A percentile compares a stretch with the other conserved stretches of the same genome.
Evolutionary conservation across 2,888 invertebrate species (phyloP).

Genomic region (Philaethria dido): DNA sequence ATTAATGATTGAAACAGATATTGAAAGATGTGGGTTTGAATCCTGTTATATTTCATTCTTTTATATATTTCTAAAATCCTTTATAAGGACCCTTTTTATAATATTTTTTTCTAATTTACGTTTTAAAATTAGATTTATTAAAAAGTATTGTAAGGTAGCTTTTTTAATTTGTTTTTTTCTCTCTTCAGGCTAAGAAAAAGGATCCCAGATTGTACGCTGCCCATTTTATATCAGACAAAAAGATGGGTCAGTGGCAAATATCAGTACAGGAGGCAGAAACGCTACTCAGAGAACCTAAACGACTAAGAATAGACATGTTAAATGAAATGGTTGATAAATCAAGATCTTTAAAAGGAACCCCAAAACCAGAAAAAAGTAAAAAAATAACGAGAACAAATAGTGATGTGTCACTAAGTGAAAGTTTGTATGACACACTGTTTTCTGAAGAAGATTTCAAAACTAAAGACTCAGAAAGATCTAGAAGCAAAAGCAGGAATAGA

Average conservation of each 20-base stretch:
- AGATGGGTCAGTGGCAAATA: conserved; percentile 86
- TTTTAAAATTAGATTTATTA: too few relatives aligned
- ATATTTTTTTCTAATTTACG: too few relatives aligned
- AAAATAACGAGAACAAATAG: conserved; percentile 71
- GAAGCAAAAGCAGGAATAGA: conserved; percentile 60
- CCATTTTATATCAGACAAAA: conserved; percentile 80
- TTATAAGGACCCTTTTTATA: too few relatives aligned
- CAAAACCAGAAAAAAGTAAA: conserved; percentile 59
- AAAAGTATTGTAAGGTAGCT: too few relatives aligned
- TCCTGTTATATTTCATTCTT: too few relatives aligned
- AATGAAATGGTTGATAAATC: conserved; percentile 64
- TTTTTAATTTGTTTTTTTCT: conserved; percentile 18
- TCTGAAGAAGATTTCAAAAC: conserved; percentile 68
- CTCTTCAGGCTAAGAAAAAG: conserved; percentile 78
- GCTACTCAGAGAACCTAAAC: conserved; percentile 81
- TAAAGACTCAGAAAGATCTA: conserved; percentile 60
- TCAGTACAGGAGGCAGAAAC: conserved; percentile 91
- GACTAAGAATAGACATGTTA: conserved; percentile 83
- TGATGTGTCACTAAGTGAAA: conserved; percentile 77
- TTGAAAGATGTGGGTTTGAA: too few relatives aligned
- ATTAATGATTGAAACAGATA: too few relatives aligned
- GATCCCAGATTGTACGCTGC: conserved; percentile 80
- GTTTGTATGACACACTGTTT: conserved; percentile 75
- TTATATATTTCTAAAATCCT: too few relatives aligned
- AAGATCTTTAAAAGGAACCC: conserved; percentile 53